Conservation (phyloP, 1,140 invertebrate species). For the Ooceraea biroi region DNA sequence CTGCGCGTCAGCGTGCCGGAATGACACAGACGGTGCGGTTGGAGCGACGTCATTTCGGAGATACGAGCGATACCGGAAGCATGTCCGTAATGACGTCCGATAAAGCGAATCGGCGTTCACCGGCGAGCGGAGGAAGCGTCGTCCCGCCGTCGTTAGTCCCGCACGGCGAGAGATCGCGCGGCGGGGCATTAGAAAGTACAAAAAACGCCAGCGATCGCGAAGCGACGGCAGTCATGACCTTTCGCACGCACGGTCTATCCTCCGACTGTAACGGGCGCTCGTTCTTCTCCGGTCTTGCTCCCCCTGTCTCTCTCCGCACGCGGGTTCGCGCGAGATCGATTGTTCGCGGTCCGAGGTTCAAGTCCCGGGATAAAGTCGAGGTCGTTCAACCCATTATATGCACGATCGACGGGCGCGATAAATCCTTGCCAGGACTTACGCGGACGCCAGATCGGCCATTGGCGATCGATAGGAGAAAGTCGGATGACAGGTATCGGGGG, state of each 20-base stretch:
- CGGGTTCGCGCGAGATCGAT: slow-evolving; percentile 72
- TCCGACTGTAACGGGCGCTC: slow-evolving; percentile 59
- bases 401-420: slow-evolving; percentile 74
- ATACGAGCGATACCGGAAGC: slow-evolving; percentile 41
- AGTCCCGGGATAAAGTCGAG: slow-evolving; percentile 76
- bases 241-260: slow-evolving; percentile 73
- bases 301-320: neutral
- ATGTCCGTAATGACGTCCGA: slow-evolving; percentile 31
- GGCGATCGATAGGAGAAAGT: slow-evolving; percentile 72
- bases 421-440: slow-evolving; percentile 71
- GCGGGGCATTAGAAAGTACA: slow-evolving; percentile 71
- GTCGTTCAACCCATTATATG: slow-evolving; percentile 76
- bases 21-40: neutral
- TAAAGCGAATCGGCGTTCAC: slow-evolving; percentile 25
- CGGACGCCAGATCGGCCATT: slow-evolving; percentile 31
- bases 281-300: slow-evolving; percentile 63
- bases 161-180: slow-evolving; percentile 46
- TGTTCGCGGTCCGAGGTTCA: slow-evolving; percentile 71
- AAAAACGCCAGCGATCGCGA: slow-evolving; percentile 63
- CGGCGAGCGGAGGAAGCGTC: slow-evolving; percentile 25
- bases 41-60: slow-evolving; percentile 22
- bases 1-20: slow-evolving; percentile 3
- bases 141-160: slow-evolving; percentile 69
- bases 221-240: slow-evolving; percentile 71
- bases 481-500: slow-evolving; percentile 47